Evolutionary conservation across 2,888 invertebrate genomes (phyloP), one percentile per base, ranked within the genome.

Genomic region (Philonicus albiceps): DNA sequence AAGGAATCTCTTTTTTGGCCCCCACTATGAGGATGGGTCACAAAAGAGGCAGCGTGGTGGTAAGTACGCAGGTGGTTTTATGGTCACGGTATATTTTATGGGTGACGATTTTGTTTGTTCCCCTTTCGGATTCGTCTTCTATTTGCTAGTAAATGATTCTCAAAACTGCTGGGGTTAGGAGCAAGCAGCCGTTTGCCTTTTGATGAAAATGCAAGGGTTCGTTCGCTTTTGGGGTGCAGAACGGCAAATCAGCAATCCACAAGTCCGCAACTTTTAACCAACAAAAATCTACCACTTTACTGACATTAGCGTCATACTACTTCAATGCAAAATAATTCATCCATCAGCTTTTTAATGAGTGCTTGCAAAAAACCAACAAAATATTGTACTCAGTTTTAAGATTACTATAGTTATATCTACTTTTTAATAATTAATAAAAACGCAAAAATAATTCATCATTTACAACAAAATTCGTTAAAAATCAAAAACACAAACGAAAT

Each of bases 81-180:
- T 73, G 84, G 40, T 84, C 84, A 72, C 64, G 84, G 73, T 30
- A 84, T 84, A 43, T 84, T 84, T 84, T 84, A 84, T 73, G 84
- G 30, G 73, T 34, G 73, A 73, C 84, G 72, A 84, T 84, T 84
- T 72, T 19, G 83, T 37, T 83, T 19, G 64, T 83, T 37, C 64
- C 83, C 83, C 64, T 64, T 83, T 83, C 72, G 49, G 22, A 43
- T 81, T 27, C 81, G 53, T 31, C 19, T 30, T 81, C 49, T 55
- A 81, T 81, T 78, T 78, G 78, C 34, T 40, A 43, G 49, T 27
- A 40, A 78, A 43, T 78, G 64, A 64, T 64, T 49, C 19, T n/a
- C 49, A 49, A 49, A 40, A 49, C 5, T n/a, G 5, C n/a, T 22
- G 19, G 64, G 64, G 22, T 64, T 22, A 8, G 22, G 11, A 64